These are phyloP conservation scores for Frieseomelitta varia DNA, from an alignment of 1,140 invertebrate species.

Conservation along the genomic window DNA sequence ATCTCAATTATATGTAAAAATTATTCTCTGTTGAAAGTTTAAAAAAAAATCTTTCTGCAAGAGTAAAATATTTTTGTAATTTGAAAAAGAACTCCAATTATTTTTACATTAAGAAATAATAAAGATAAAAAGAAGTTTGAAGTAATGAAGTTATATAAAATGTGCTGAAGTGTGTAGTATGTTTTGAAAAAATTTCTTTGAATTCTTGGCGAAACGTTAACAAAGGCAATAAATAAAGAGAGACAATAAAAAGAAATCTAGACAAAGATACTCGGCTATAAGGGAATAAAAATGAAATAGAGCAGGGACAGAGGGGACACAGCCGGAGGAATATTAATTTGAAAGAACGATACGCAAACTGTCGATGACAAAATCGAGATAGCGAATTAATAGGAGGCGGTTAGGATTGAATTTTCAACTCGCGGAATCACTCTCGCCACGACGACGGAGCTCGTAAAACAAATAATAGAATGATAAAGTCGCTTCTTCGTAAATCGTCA, in stretches of 20 bases:
- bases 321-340: slow-evolving; percentile 3
- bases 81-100: no score
- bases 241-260: background rate
- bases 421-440: slow-evolving; percentile 27
- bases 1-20: no score
- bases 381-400: slow-evolving; percentile 45
- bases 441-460: slow-evolving; percentile 71
- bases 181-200: background rate
- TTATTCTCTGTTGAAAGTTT: no score
- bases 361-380: slow-evolving; percentile 16
- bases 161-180: no score
- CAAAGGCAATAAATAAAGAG: background rate
- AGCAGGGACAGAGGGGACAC: background rate
- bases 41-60: no score
- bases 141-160: no score
- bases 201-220: background rate
- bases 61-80: no score
- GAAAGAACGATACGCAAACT: slow-evolving; percentile 5
- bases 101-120: no score
- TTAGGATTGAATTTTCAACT: slow-evolving; percentile 25
- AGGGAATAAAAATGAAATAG: background rate
- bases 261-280: background rate
- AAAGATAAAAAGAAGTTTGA: no score
- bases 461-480: slow-evolving; percentile 79
- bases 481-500: slow-evolving; percentile 55